Evolutionary conservation across 2,888 invertebrate genomes (phyloP), one percentile per base, ranked within the genome.

Genomic region (Belgica antarctica): DNA sequence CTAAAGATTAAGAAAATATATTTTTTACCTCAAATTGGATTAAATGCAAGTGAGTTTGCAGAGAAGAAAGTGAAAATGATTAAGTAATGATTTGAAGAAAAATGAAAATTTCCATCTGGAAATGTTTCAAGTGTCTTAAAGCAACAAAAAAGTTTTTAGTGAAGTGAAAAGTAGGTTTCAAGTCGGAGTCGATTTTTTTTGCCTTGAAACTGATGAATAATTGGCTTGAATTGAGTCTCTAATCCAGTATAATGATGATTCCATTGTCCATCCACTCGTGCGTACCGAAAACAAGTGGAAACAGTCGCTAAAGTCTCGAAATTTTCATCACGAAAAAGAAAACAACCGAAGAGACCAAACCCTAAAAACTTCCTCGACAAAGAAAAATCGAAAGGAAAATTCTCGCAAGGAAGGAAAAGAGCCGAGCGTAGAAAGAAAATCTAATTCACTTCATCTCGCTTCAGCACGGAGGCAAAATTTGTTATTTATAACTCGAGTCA

Each of bases 1-100:
- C 28, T 27, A 46, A 46, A 63, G 28, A 17, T 25, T 28, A 66
- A 66, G 47, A 22, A 47, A 63, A 63, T 63, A 22, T 24, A 10
- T 63, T 36, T 63, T 36, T 41, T 63, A n/a, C 17, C 17, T 15
- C 12, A 31, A 31, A 41, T 41, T 15, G 17, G 17, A 7, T 17
- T 8, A 52, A 52, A 3, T 52, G 22, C 52, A 52, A 2, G 17
- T 22, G 5, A 52, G 22, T 52, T n/a, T 3, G 52, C 2, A 10
- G 12, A 52, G 12, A 2, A 1, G 7, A 52, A 52, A 52, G 52
- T 52, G 22, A 22, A 22, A 52, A 52, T 52, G 52, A 19, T 52
- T n/a, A n/a, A 52, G 7, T 52, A 52, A 22, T 22, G 22, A 52
- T 7, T n/a, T 22, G 17, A 52, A 15, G 41, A 52, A 52, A 19